phyloP scores from a whole-genome alignment of 2,113 vertebrate species.

The Felis chaus region DNA sequence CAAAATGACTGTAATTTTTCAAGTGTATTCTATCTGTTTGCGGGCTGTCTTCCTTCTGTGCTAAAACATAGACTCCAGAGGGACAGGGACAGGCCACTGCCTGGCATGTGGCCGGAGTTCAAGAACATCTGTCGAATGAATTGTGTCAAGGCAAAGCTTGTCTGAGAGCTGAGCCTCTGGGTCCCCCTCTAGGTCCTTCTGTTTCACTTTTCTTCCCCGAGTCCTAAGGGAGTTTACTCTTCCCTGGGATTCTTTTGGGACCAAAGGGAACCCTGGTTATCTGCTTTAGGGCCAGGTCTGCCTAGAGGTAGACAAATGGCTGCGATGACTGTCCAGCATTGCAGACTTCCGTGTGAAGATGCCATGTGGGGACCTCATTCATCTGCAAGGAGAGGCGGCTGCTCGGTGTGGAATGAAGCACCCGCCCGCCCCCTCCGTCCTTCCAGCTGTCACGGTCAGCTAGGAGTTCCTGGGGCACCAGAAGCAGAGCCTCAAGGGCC shows the following conservation, averaged over 20 bases:
- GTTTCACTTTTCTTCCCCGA: background rate
- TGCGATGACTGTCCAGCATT: background rate
- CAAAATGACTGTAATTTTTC: background rate
- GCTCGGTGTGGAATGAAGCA: slow-evolving; percentile 64
- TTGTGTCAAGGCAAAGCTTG: background rate
- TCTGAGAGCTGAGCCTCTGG: background rate
- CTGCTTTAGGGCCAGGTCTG: background rate
- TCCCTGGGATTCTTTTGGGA: background rate
- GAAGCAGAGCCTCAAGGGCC: slow-evolving; percentile 42
- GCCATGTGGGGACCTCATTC: background rate
- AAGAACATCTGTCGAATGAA: background rate
- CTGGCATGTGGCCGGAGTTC: background rate
- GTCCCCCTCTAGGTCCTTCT: background rate
- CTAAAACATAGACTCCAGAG: background rate
- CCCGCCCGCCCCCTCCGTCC: slow-evolving; percentile 26
- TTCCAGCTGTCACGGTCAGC: slow-evolving; percentile 84
- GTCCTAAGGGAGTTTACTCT: background rate
- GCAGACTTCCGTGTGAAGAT: background rate
- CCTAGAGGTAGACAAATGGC: background rate
- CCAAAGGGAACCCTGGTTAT: background rate
- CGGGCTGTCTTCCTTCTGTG: background rate
- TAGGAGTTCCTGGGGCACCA: slow-evolving; percentile 73
- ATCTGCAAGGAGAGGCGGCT: slow-evolving; percentile 55
- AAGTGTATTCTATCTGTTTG: background rate
- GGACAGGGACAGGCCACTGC: background rate